A percentile compares a stretch with the other conserved stretches of the same genome.
These are phyloP conservation scores for Microcebus lehilahytsara DNA, from an alignment of 2,113 vertebrate species.

Conservation along the genomic window DNA sequence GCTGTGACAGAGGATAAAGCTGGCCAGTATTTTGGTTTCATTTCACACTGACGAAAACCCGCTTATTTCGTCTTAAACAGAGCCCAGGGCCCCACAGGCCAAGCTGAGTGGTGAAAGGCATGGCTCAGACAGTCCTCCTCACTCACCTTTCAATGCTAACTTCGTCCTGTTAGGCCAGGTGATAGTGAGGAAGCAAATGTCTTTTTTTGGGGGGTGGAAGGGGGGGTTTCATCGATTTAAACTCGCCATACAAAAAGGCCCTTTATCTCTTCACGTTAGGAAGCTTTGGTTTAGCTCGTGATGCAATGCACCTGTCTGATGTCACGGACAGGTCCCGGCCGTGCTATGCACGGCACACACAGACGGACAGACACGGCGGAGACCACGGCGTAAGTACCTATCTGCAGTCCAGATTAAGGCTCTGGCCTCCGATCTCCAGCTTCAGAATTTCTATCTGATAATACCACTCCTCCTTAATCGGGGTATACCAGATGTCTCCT, in stretches of 20 bases:
- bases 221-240: not conserved
- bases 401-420: constrained; percentile 93
- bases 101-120: accelerated
- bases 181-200: not conserved
- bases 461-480: constrained; percentile 95
- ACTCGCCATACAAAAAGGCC: not conserved
- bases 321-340: not conserved
- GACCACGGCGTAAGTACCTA: constrained; percentile 86
- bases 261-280: not conserved
- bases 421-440: constrained; percentile 93
- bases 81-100: not conserved
- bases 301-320: not conserved
- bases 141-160: not conserved
- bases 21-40: not conserved
- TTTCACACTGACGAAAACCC: not conserved
- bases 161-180: not conserved
- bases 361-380: not conserved
- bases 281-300: not conserved
- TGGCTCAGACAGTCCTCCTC: accelerated
- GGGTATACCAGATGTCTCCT: constrained; percentile 96
- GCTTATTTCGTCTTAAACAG: not conserved
- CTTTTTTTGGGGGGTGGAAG: no score
- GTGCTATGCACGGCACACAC: not conserved
- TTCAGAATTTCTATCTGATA: constrained; percentile 98
- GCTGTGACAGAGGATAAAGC: not conserved